A percentile compares a stretch with the other conserved stretches of the same genome.
Evolutionary conservation across 2,113 vertebrate genomes (phyloP).

Genomic region (Phylloscopus trochilus): DNA sequence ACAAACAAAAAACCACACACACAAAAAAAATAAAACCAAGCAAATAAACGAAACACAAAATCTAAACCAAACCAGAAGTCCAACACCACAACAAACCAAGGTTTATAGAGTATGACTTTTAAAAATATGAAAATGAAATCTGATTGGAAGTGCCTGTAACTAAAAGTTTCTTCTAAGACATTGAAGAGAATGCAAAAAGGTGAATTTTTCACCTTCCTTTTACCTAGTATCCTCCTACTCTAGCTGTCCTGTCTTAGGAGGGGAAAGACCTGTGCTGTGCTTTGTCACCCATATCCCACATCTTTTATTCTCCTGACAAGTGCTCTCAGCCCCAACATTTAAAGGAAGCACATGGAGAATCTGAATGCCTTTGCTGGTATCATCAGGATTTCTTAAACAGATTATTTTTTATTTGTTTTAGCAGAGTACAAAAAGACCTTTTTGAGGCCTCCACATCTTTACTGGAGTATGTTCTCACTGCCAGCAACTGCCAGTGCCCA

Average conservation of each 20-base stretch:
- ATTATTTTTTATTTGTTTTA: not conserved
- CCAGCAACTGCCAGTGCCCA: not conserved
- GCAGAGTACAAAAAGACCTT: not conserved
- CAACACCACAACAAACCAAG: rapidly evolving
- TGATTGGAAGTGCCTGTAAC: not conserved
- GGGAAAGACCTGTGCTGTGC: not conserved
- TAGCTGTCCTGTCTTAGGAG: no score
- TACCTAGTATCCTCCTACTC: no score
- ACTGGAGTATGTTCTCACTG: no score
- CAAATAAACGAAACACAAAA: not conserved
- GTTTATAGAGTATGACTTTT: not conserved
- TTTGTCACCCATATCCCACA: not conserved
- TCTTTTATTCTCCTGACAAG: not conserved
- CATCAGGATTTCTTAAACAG: not conserved
- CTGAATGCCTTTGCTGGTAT: not conserved
- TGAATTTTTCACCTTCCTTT: not conserved
- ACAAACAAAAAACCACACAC: not conserved
- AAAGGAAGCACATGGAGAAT: not conserved
- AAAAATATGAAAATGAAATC: not conserved
- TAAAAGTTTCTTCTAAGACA: not conserved
- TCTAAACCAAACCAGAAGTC: not conserved
- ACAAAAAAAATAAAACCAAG: not conserved
- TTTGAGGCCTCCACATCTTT: not conserved
- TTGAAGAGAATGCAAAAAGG: not conserved
- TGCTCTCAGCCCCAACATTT: not conserved